Evolutionary conservation across 2,888 invertebrate species (phyloP), one percentile per base, ranked within the genome.

Genomic region (Cremastinae sp.): DNA sequence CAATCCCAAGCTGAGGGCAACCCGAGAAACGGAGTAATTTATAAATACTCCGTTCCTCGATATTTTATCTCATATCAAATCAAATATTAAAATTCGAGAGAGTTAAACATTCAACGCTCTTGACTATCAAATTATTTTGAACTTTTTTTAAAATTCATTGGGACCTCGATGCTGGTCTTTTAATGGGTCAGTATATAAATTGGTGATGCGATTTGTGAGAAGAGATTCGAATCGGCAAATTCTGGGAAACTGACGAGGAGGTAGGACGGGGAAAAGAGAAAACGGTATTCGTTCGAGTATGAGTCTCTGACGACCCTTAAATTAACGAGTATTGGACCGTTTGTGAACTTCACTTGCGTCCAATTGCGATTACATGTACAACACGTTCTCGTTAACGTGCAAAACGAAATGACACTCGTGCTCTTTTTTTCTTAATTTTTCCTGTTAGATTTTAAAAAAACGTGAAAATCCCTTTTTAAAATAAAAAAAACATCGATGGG

Each of bases 401-500:
- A 18, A 28, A 41, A 12, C 53, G 16, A 43, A 28, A 51, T 37
- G 20, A 64, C 49, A 22, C 2, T 16, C 9, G 37, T 28, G 2
- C 49, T 39, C 35, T 64, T 45, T 71, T 64, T 71, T 55, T 62
- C 58, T 64, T 41, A n/a, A n/a, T n/a, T 10, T 20, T 14, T 14
- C 14, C 9, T 20, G 12, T n/a, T n/a, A n/a, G n/a, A n/a, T n/a
- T n/a, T n/a, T n/a, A n/a, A n/a, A n/a, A n/a, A n/a, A n/a, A n/a
- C 49, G 1, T 39, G 41, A 49, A 14, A 43, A 51, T n/a, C 43
- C 8, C 58, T 43, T 39, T 12, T 3, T 8, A 20, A 28, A 7
- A 59, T 66, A 53, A 47, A 59, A 73, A 66, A 51, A 66, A 66
- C 66, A n/a, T n/a, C n/a, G n/a, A n/a, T n/a, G n/a, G n/a, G n/a